Evolutionary conservation across 2,113 vertebrate species (phyloP), one percentile per base, ranked within the genome.

Genomic region (Chrysemys picta): DNA sequence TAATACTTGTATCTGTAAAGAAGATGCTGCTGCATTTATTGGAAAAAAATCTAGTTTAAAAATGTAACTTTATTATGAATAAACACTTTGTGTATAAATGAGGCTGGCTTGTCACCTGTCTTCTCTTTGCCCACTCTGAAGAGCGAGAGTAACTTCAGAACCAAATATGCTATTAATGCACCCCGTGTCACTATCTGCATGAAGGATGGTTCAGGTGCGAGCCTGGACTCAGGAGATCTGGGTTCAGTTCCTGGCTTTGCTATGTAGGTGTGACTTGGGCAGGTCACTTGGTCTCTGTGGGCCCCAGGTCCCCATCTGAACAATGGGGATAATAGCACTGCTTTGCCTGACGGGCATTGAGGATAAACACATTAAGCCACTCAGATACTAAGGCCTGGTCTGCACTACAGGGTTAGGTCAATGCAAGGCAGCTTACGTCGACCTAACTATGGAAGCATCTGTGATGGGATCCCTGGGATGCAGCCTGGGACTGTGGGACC

Each of bases 1-100:
- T 96, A 94, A 87, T 95, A 90, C 79, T 93, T 96, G 80, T 97
- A 95, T 98, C 97, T 97, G 94, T 97, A 85, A 94, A 86, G 27
- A 84, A 56, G 16, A 57, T 80, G 90, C 88, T 83, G 80, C 91
- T 86, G 83, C 85, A 78, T 54, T 27, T 56, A 75, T 24, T 88
- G 79, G 75, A n/a, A 38, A 54, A 38, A 45, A 57, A 57, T 42
- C 52, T 19, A 24, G 76, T 88, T 69, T 38, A 79, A 92, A 92
- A 89, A 88, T 84, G 59, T 50, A 52, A 62, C 65, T 80, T 88
- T 49, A 75, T 88, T 69, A 79, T 80, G 59, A 76, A 56, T 38
- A 35, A 92, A 47, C 11, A n/a, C 45, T 42, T 69, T n/a, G 14
- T 65, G 59, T n/a, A 38, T 38, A 72, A 72, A 72, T 38, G 19